Percentiles rank a stretch among this genome's conserved stretches.
These are phyloP conservation scores for Ophion obscuratus DNA, from an alignment of 2,888 invertebrate genomes.

Conservation along the genomic window DNA sequence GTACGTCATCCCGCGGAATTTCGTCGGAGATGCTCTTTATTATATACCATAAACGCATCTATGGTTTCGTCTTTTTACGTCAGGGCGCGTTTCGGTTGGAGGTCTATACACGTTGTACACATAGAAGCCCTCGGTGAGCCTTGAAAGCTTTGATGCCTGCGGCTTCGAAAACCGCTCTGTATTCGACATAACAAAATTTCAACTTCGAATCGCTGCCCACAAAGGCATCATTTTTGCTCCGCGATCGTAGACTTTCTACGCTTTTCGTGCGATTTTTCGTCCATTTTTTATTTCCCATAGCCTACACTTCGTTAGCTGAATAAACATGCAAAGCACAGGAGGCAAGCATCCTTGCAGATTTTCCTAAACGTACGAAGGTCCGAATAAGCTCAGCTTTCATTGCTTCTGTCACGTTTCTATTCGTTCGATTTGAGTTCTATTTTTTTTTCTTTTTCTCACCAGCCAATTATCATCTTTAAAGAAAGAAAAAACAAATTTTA, in stretches of 20 bases:
- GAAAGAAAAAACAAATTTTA: too few species aligned
- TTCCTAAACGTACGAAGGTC: not conserved
- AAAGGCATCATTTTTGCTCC: constrained; percentile 7
- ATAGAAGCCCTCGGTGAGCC: constrained; percentile 23
- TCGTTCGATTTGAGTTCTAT: not conserved
- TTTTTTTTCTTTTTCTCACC: not conserved
- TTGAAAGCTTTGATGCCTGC: constrained; percentile 50
- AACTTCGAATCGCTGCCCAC: constrained; percentile 3
- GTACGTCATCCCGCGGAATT: constrained; percentile 9
- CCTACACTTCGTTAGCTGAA: not conserved
- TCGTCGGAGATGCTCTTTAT: constrained; percentile 39
- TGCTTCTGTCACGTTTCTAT: too few species aligned
- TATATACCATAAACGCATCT: constrained; percentile 36
- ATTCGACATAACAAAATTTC: constrained; percentile 1
- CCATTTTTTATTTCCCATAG: not conserved
- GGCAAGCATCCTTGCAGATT: not conserved
- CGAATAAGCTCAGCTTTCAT: too few species aligned
- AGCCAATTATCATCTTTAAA: too few species aligned
- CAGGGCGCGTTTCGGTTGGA: constrained; percentile 6
- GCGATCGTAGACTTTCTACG: not conserved
- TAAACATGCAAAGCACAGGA: not conserved
- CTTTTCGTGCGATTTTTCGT: not conserved
- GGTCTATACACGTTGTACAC: not conserved
- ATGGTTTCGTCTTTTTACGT: constrained; percentile 46
- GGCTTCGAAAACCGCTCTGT: constrained; percentile 47